Percentiles rank a stretch among this genome's conserved stretches.
phyloP scores from a whole-genome alignment of 2,888 invertebrate species.

The Drosophila colorata region DNA sequence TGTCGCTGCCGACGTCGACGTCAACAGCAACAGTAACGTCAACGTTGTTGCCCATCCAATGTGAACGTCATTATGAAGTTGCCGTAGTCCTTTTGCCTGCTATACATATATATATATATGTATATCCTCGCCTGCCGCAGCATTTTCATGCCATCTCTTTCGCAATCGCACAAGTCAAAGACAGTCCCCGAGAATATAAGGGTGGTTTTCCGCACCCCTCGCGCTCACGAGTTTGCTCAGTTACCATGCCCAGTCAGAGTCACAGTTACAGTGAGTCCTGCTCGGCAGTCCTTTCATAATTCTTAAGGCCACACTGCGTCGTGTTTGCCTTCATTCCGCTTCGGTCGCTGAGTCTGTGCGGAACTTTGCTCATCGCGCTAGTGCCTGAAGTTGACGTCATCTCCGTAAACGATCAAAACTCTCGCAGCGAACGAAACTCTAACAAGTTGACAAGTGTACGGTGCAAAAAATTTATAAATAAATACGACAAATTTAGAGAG shows the following conservation, averaged over 20 bases:
- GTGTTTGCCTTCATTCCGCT: conserved; percentile 82
- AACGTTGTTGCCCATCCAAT: conserved; percentile 54
- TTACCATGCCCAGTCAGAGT: conserved; percentile 60
- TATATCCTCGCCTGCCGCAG: conserved; percentile 4
- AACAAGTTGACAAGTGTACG: conserved; percentile 58
- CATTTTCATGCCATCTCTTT: conserved; percentile 54
- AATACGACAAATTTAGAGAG: not conserved
- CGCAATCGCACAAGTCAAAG: conserved; percentile 40
- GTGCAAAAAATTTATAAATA: not conserved
- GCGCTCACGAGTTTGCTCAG: conserved; percentile 58
- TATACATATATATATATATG: not conserved
- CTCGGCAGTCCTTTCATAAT: conserved; percentile 73
- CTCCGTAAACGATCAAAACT: not conserved
- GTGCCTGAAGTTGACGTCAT: not conserved
- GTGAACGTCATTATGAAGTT: conserved; percentile 72
- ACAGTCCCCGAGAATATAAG: conserved; percentile 27
- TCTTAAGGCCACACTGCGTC: conserved; percentile 76
- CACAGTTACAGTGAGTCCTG: conserved; percentile 24
- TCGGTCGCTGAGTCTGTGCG: conserved; percentile 81
- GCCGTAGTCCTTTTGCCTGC: conserved; percentile 71
- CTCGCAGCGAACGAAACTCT: conserved; percentile 5
- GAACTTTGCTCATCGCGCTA: conserved; percentile 60
- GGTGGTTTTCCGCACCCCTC: conserved; percentile 48
- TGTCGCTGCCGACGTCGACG: conserved; percentile 14
- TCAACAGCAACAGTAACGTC: conserved; percentile 46